Conservation (phyloP, 2,113 vertebrate species). For the Odocoileus hemionus region DNA sequence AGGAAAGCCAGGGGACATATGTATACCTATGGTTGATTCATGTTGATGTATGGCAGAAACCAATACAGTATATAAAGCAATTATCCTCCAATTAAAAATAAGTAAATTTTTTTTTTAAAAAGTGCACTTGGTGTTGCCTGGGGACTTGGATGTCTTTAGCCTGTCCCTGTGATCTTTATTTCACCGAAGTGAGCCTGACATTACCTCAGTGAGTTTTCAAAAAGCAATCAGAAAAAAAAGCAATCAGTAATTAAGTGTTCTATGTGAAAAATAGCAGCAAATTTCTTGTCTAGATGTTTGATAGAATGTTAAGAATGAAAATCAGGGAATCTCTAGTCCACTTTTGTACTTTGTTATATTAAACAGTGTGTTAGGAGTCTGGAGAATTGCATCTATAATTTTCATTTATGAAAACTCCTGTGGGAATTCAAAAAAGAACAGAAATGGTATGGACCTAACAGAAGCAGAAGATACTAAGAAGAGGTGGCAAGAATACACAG, state of each 20-base stretch:
- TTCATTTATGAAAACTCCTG: background rate
- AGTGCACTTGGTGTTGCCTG: background rate
- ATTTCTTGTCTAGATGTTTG: background rate
- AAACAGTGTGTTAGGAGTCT: background rate
- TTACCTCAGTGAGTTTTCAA: background rate
- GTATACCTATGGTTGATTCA: background rate
- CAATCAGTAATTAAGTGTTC: background rate
- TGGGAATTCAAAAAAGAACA: background rate
- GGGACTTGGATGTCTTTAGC: background rate
- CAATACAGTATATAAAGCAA: background rate
- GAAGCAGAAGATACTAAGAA: no score
- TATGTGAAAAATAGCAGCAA: background rate
- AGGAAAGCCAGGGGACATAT: background rate
- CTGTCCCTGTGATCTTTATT: background rate
- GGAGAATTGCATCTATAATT: background rate
- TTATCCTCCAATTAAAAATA: background rate
- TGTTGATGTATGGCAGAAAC: background rate
- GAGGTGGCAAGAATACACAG: no score
- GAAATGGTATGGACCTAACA: no score
- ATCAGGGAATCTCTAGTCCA: background rate
- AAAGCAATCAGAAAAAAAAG: background rate
- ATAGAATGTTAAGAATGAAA: background rate
- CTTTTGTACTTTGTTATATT: background rate
- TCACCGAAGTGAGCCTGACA: background rate
- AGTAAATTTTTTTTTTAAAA: background rate